Percentiles rank a stretch among this genome's conserved stretches.
These are phyloP conservation scores for Pampusana beccarii DNA, from an alignment of 2,113 vertebrate genomes.

Conservation along the genomic window DNA sequence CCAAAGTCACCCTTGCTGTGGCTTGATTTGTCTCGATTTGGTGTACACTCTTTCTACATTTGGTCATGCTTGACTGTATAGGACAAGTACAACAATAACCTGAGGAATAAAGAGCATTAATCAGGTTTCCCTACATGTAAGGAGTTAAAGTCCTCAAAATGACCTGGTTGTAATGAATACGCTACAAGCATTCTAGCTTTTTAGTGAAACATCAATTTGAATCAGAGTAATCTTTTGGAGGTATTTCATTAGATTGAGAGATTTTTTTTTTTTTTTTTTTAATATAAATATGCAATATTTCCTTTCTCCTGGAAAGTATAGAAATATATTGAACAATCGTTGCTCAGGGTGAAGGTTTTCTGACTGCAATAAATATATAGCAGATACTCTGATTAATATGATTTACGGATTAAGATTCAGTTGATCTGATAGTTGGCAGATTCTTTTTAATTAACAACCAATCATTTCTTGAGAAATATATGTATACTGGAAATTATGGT, in stretches of 20 bases:
- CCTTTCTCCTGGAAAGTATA: background rate
- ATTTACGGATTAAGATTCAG: background rate
- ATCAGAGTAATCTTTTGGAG: background rate
- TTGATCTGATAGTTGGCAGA: background rate
- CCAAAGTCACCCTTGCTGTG: background rate
- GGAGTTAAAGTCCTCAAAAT: background rate
- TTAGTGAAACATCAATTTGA: background rate
- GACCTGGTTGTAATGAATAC: background rate
- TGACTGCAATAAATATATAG: background rate
- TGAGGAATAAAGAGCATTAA: background rate
- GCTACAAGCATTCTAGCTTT: background rate
- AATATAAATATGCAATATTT: background rate
- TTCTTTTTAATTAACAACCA: background rate
- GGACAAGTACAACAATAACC: background rate
- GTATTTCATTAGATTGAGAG: background rate
- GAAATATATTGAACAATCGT: background rate
- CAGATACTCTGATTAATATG: background rate
- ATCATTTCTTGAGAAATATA: background rate
- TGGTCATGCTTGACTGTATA: background rate
- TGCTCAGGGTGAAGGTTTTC: background rate
- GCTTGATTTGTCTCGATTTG: background rate
- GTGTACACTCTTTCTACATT: background rate
- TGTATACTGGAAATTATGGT: background rate
- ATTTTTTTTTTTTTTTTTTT: background rate
- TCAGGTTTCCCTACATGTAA: background rate